These are phyloP conservation scores for Stercorarius parasiticus DNA, from an alignment of 2,113 vertebrate species.

Conservation along the genomic window DNA sequence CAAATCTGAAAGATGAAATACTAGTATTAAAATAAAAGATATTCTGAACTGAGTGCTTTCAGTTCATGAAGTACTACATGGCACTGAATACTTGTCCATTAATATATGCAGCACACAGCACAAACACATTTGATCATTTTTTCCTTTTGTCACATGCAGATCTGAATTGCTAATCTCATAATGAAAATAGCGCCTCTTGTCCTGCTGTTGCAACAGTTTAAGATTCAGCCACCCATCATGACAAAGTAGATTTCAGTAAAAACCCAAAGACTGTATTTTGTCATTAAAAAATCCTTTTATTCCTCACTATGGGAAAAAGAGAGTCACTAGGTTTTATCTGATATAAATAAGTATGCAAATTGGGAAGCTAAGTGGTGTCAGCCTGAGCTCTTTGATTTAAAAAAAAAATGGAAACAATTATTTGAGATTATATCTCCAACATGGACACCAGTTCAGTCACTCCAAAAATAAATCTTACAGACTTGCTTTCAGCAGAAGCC, in stretches of 20 bases:
- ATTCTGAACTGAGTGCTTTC: neutral
- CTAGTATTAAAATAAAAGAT: neutral
- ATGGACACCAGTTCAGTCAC: neutral
- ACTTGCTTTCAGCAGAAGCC: neutral
- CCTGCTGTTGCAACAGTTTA: neutral
- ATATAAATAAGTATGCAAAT: neutral
- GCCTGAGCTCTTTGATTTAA: neutral
- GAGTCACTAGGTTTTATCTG: neutral
- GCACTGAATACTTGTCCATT: neutral
- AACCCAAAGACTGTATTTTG: neutral
- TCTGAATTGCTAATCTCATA: neutral
- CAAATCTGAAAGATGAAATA: neutral
- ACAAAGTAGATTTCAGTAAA: neutral
- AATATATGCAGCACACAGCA: neutral
- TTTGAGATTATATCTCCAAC: neutral
- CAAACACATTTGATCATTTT: neutral
- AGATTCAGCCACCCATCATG: neutral
- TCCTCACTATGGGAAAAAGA: neutral
- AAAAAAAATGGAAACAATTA: neutral
- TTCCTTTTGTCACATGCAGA: neutral
- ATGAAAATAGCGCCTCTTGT: fast-evolving
- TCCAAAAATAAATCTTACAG: neutral
- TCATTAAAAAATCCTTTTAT: neutral
- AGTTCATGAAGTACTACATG: fast-evolving
- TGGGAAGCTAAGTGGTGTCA: neutral